These are phyloP conservation scores for Rhodinocichla rosea DNA, from an alignment of 2,113 vertebrate species.

Conservation along the genomic window DNA sequence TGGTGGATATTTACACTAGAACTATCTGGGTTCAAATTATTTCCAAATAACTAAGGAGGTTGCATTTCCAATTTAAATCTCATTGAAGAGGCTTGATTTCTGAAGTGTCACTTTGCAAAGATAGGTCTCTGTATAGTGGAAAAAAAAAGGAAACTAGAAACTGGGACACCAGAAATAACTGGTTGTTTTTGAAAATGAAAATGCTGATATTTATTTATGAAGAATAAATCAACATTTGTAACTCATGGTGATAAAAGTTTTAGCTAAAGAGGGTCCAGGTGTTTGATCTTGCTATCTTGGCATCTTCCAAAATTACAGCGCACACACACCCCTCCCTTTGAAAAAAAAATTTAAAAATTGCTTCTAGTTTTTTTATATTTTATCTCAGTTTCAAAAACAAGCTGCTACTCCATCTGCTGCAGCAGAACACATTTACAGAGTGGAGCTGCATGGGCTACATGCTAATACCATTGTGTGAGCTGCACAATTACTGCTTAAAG, in stretches of 20 bases:
- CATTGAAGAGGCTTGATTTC: slow-evolving; percentile 42
- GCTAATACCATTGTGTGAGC: background rate
- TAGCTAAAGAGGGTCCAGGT: background rate
- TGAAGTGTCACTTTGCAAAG: slow-evolving; percentile 20
- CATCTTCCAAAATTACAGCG: background rate
- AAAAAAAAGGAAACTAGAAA: background rate
- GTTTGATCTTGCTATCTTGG: background rate
- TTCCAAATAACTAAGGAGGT: background rate
- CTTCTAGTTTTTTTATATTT: background rate
- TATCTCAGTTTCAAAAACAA: slow-evolving; percentile 1
- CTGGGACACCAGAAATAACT: slow-evolving; percentile 21
- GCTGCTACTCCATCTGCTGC: background rate
- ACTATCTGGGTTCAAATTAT: background rate
- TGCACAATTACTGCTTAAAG: background rate
- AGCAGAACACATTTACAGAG: background rate
- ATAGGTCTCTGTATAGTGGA: background rate
- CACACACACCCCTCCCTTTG: fast-evolving
- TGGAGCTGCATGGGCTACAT: background rate
- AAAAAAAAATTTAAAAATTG: background rate
- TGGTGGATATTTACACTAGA: background rate
- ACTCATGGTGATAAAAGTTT: background rate
- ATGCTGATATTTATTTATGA: background rate
- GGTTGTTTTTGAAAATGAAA: background rate
- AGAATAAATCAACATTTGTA: background rate
- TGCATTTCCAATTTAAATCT: background rate